A percentile compares a stretch with the other conserved stretches of the same genome.
phyloP scores from a whole-genome alignment of 2,888 invertebrate genomes.

The Aphidoletes aphidimyza region DNA sequence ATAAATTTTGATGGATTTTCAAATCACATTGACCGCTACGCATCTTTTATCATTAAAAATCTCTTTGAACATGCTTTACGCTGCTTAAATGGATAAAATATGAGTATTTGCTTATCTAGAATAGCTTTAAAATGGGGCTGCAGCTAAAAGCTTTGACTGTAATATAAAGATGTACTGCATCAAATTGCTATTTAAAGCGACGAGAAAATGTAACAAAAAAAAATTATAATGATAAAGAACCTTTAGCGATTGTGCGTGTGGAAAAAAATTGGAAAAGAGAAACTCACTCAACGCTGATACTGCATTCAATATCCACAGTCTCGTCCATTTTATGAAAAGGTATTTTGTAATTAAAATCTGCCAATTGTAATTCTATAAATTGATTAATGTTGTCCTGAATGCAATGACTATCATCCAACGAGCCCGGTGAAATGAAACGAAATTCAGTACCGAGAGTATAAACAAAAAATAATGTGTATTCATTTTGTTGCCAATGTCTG shows the following conservation, averaged over 20 bases:
- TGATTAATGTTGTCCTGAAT: conserved; percentile 57
- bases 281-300: neutral
- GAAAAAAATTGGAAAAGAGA: neutral
- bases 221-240: neutral
- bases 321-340: conserved; percentile 38
- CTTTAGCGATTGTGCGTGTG: neutral
- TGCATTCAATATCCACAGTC: neutral
- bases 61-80: too few relatives aligned
- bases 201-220: neutral
- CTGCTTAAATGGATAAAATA: too few relatives aligned
- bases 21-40: too few relatives aligned
- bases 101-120: too few relatives aligned
- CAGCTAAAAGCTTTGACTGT: too few relatives aligned
- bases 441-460: neutral
- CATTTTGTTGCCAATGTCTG: neutral
- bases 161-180: too few relatives aligned
- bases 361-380: conserved; percentile 57
- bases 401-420: conserved; percentile 55
- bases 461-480: neutral
- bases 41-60: too few relatives aligned
- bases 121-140: too few relatives aligned
- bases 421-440: neutral
- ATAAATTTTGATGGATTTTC: too few relatives aligned
- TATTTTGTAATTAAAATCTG: conserved; percentile 55
- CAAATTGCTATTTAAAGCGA: too few relatives aligned